phyloP scores from a whole-genome alignment of 2,888 invertebrate species.

The Torymus texanus region DNA sequence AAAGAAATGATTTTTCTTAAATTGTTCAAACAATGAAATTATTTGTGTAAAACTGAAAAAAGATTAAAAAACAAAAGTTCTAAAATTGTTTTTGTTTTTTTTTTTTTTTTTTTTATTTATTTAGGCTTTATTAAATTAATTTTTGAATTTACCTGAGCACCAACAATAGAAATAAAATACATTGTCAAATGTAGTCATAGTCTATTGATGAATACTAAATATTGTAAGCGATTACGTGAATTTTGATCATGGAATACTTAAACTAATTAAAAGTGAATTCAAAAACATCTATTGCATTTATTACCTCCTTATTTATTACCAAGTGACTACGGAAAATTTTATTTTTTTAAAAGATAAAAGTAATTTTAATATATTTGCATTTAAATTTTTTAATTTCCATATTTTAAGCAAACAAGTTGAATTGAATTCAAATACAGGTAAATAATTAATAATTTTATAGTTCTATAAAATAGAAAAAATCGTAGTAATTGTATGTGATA shows the following conservation, averaged over 20 bases:
- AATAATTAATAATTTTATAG: conserved; percentile 38
- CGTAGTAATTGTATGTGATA: conserved; percentile 26
- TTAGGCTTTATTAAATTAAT: conserved; percentile 5
- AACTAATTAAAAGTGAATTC: conserved; percentile 44
- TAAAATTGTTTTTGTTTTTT: conserved; percentile 47
- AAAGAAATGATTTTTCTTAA: conserved; percentile 20
- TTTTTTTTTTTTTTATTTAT: conserved; percentile 39
- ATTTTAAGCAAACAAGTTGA: conserved; percentile 33
- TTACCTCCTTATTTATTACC: conserved; percentile 46
- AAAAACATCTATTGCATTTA: conserved; percentile 41
- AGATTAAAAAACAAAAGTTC: conserved; percentile 26
- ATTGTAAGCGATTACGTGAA: conserved; percentile 46
- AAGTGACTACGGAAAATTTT: conserved; percentile 9
- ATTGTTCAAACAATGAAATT: conserved; percentile 34
- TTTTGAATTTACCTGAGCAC: conserved; percentile 23
- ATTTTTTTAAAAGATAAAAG: conserved; percentile 20
- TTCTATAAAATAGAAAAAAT: conserved; percentile 20
- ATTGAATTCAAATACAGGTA: conserved; percentile 43
- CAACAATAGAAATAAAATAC: conserved; percentile 25
- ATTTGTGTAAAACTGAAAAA: conserved; percentile 39
- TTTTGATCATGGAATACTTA: conserved; percentile 39
- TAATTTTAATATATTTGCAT: background rate
- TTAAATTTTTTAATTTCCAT: conserved; percentile 13
- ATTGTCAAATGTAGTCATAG: conserved; percentile 44
- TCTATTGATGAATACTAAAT: conserved; percentile 41